These are phyloP conservation scores for Acrocephalus arundinaceus DNA, from an alignment of 2,113 vertebrate genomes.

Conservation along the genomic window DNA sequence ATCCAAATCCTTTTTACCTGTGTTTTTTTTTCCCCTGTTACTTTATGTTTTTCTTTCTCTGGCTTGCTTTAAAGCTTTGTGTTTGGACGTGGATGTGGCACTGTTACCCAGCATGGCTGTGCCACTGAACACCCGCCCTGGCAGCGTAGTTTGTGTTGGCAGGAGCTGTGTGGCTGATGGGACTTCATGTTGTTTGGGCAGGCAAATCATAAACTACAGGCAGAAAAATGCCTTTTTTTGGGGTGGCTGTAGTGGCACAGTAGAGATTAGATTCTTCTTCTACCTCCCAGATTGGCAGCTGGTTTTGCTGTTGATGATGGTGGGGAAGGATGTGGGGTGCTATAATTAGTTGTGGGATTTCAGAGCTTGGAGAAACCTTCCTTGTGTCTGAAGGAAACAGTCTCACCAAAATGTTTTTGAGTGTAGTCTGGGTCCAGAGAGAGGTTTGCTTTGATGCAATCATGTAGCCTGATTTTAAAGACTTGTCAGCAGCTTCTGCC, in stretches of 20 bases:
- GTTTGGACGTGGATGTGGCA: background rate
- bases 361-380: background rate
- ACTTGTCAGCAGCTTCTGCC: background rate
- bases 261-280: background rate
- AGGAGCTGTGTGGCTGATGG: background rate
- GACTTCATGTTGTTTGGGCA: background rate
- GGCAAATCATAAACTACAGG: background rate
- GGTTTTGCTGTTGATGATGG: background rate
- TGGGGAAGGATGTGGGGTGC: background rate
- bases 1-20: background rate
- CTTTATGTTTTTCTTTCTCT: background rate
- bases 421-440: background rate
- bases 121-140: accelerated
- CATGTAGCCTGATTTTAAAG: background rate
- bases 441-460: background rate
- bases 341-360: background rate
- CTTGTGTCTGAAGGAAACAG: background rate
- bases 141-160: background rate
- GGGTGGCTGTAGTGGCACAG: background rate
- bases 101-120: background rate
- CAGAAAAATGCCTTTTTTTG: background rate
- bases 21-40: accelerated
- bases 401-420: background rate
- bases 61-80: background rate
- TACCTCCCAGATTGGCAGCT: background rate